Conservation (phyloP, 1,140 invertebrate species). For the Cylas formicarius region DNA sequence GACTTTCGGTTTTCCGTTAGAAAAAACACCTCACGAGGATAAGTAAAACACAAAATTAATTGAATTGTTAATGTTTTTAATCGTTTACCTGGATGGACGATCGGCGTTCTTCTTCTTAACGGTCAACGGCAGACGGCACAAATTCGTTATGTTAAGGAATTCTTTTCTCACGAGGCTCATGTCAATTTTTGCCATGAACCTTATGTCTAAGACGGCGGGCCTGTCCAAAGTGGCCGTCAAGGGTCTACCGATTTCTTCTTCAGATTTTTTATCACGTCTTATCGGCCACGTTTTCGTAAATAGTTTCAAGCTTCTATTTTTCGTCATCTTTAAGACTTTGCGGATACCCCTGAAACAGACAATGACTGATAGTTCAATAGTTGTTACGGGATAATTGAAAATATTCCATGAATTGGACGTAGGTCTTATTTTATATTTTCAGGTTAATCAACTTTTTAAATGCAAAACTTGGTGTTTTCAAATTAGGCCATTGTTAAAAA, state of each 20-base stretch:
- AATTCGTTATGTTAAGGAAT: constrained; percentile 43
- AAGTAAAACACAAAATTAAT: too few species aligned
- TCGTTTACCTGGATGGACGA: constrained; percentile 23
- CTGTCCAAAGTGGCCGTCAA: constrained; percentile 52
- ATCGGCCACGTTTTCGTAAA: constrained; percentile 44
- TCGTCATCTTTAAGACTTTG: constrained; percentile 23
- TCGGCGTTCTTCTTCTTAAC: constrained; percentile 16
- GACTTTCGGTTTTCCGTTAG: too few species aligned
- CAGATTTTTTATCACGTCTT: constrained; percentile 36
- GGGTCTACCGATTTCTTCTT: constrained; percentile 40
- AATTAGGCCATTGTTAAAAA: too few species aligned
- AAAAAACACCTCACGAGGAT: too few species aligned
- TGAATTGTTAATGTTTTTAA: too few species aligned
- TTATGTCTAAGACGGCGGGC: constrained; percentile 49
- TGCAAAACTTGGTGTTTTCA: too few species aligned
- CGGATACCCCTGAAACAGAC: too few species aligned
- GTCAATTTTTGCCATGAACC: constrained; percentile 49
- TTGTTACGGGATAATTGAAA: too few species aligned
- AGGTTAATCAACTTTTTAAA: too few species aligned
- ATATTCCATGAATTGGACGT: too few species aligned
- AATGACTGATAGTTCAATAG: too few species aligned
- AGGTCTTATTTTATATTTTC: too few species aligned
- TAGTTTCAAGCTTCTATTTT: constrained; percentile 30
- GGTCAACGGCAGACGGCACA: constrained; percentile 32
- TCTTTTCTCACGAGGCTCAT: constrained; percentile 55